Evolutionary conservation across 64 coral and sea anemone species (phyloP).

Genomic region (Porites australiensis): DNA sequence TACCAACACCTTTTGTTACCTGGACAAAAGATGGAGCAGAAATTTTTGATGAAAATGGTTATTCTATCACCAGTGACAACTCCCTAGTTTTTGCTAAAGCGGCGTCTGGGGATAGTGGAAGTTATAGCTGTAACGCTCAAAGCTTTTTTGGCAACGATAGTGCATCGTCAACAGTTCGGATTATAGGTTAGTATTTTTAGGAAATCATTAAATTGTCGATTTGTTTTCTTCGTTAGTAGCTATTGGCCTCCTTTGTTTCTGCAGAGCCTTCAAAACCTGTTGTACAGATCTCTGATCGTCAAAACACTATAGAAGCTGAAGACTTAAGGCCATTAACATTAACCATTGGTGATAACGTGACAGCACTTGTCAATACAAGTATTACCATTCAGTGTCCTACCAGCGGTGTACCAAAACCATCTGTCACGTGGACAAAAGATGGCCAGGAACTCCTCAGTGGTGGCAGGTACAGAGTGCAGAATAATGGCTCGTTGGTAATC

Average conservation of each 20-base stretch:
- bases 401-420: conserved; percentile 62
- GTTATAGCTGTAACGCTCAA: conserved; percentile 64
- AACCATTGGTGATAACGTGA: conserved; percentile 65
- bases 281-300: background rate
- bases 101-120: conserved; percentile 23
- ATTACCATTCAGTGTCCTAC: conserved; percentile 51
- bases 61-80: conserved; percentile 42
- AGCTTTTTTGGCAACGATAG: conserved; percentile 47
- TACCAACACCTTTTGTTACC: conserved; percentile 71
- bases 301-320: conserved; percentile 47
- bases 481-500: conserved; percentile 58
- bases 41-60: background rate
- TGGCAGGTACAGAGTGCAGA: conserved; percentile 7
- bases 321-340: conserved; percentile 30
- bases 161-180: conserved; percentile 27
- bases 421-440: conserved; percentile 63
- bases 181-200: conserved; percentile 68
- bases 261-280: background rate
- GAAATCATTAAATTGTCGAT: no score
- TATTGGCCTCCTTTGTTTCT: background rate
- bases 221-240: background rate
- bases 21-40: conserved; percentile 84
- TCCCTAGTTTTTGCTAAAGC: conserved; percentile 57
- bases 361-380: conserved; percentile 60
- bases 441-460: background rate